Evolutionary conservation across 2,113 vertebrate species (phyloP), one percentile per base, ranked within the genome.

Genomic region (Mustela lutreola): DNA sequence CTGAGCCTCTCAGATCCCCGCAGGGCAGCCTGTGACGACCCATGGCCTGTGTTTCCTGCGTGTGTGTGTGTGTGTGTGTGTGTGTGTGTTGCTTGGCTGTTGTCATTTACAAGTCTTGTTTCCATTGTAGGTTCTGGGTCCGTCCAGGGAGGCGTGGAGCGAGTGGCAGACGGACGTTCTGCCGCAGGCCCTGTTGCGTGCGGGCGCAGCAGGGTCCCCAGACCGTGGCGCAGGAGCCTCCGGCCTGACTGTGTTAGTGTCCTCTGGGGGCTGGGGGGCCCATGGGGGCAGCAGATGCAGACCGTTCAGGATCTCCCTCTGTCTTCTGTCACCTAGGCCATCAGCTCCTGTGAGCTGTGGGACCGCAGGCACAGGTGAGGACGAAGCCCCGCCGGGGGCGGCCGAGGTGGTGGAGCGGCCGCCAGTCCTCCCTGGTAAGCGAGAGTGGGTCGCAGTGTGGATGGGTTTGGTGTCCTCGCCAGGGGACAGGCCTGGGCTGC

Each of bases 151-250:
- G 60, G 8, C 9, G 0, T 95, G 97, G 97, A 42, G 12, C 10
- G 2, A 10, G 10, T 89, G 95, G 95, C 93, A 85, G 58, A 39
- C 60, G 7, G 92, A 93, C 0, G 26, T 88, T 0, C 4, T 91
- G 45, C 89, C 91, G 70, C 42, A 87, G 31, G n/a, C 56, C 42
- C 5, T 91, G 79, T 48, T 36, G 0, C 18, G 50, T 45, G 94
- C 58, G 75, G 2, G 12, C 19, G 26, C 81, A 1, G 63, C 94
- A 4, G 50, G 42, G 0, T 3, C 70, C 4, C 48, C 33, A 0
- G 83, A 81, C 9, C 0, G 42, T 0, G 2, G 31, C 6, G 21
- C 1, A 0, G 84, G 18, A 11, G 42, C 24, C 0, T 9, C 76
- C 0, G 3, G 28, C 0, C 7, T 31, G 21, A 18, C 65, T 39